Percentiles rank a stretch among this genome's conserved stretches.
Conservation (phyloP, 2,113 vertebrate species). For the Serilophus lunatus region DNA sequence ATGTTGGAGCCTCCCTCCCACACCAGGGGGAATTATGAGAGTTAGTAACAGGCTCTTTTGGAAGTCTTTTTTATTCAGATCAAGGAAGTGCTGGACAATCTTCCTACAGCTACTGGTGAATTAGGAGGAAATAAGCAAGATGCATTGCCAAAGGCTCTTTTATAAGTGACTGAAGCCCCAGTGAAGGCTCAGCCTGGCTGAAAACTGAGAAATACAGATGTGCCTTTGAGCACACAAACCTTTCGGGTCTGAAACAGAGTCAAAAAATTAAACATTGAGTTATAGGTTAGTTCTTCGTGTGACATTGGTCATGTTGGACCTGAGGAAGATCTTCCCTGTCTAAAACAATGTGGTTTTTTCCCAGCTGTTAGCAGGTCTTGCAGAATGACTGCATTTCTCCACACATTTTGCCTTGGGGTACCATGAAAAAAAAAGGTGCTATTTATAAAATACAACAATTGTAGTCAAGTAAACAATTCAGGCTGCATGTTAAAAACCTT, state of each 20-base stretch:
- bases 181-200: background rate
- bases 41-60: background rate
- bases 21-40: rapidly evolving
- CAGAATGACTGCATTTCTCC: background rate
- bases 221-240: background rate
- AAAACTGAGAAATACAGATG: background rate
- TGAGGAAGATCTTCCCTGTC: background rate
- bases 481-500: background rate
- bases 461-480: background rate
- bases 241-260: background rate
- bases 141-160: background rate
- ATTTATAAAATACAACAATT: background rate
- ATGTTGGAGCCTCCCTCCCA: background rate
- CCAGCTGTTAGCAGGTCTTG: background rate
- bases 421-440: background rate
- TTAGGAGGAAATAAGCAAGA: background rate
- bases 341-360: background rate
- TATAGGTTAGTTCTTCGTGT: background rate
- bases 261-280: rapidly evolving
- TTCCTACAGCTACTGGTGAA: background rate
- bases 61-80: background rate
- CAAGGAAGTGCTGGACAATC: background rate
- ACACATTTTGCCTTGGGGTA: background rate
- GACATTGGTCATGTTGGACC: background rate
- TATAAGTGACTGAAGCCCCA: background rate